These are phyloP conservation scores for Mus musculus DNA, from an alignment of 2,113 vertebrate species.

Conservation along the genomic window GRCm39 chr16:29303001-29303500, in stretches of 20 bases:
- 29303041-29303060: not conserved
- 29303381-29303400: not conserved
- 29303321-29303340: no score
- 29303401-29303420: not conserved
- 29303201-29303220: not conserved
- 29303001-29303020: not conserved
- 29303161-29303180: not conserved
- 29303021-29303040: not conserved
- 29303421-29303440: not conserved
- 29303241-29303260: not conserved
- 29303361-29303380: no score
- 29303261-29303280: not conserved
- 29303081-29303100: constrained; percentile 1
- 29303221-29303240: not conserved
- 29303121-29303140: not conserved
- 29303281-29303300: not conserved
- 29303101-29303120: not conserved
- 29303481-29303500: not conserved
- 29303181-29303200: not conserved
- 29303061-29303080: constrained; percentile 29
- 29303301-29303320: not conserved
- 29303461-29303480: not conserved
- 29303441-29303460: not conserved
- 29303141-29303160: not conserved
- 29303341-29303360: no score